Evolutionary conservation across 2,797 vertebrate genomes (phyloP), one percentile per base, ranked within the genome.

Genomic region (Hyperoplus lanceolatus): DNA sequence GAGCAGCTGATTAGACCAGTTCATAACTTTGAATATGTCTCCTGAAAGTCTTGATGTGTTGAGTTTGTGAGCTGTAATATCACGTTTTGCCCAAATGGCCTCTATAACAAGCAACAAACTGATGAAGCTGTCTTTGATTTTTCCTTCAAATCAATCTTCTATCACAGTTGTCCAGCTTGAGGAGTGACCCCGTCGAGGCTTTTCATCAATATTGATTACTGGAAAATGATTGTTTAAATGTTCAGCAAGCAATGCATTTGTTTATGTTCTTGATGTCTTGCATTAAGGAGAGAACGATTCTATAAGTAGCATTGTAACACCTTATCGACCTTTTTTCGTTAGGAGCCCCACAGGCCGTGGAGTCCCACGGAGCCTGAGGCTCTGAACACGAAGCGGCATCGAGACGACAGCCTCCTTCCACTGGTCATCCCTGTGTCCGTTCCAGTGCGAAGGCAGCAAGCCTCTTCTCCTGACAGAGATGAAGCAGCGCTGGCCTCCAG

Each of bases 361-460:
- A 95, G 93, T 73, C 93, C 95, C 14, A 10, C 88, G 0, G 85
- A 87, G 63, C 88, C 84, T 0, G 90, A 95, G 73, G 89, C 93
- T 21, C 87, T 94, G 64, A 88, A 89, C 42, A 77, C 93, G 54
- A 98, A 97, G 92, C 95, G 94, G 73, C 70, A 91, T 0, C 94
- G 96, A 21, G 97, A 98, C 39, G 98, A 98, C 80, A 96, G 93
- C 75, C 94, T 99, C 3, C 86, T 96, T 13, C 98, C 98, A 2
- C 96, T 99, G 43, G 96, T 99, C 85, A 99, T 99, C 90, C 98
- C 98, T 0, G 98, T 99, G 54, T 99, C 98, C 0, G 98, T 99
- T 63, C 98, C 98, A 0, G 98, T 99, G 73, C 96, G 94, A 73
- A 92, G 94, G 77, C 91, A 94, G 66, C 96, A 96, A 5, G 89